phyloP scores from a whole-genome alignment of 2,888 invertebrate species.

The Mythimna ferrago region DNA sequence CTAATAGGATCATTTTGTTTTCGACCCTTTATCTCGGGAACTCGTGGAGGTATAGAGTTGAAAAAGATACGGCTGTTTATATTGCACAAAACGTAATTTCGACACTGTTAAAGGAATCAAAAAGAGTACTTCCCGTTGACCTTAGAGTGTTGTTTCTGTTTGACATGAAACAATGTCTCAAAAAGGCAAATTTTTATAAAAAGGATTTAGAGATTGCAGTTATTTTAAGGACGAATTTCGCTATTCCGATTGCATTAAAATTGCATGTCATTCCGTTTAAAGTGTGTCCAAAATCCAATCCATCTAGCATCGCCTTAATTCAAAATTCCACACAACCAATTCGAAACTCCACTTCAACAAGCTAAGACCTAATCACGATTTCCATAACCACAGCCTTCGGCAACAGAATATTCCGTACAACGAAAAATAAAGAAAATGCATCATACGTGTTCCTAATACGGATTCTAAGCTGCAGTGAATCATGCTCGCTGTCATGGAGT shows the following conservation, averaged over 20 bases:
- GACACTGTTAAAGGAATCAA: no score
- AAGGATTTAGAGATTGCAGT: not conserved
- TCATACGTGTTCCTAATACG: conserved; percentile 62
- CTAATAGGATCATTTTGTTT: no score
- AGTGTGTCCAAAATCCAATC: conserved; percentile 1
- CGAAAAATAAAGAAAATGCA: conserved; percentile 63
- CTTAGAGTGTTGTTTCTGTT: no score
- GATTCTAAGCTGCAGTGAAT: conserved; percentile 61
- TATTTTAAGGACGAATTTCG: not conserved
- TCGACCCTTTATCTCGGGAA: no score
- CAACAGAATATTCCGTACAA: conserved; percentile 57
- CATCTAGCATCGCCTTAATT: not conserved
- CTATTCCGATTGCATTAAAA: not conserved
- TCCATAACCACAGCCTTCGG: conserved; percentile 54
- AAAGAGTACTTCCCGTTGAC: no score
- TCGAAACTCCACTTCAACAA: conserved; percentile 33
- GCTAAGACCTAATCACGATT: conserved; percentile 57
- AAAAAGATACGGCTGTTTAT: no score
- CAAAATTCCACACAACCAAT: conserved; percentile 31
- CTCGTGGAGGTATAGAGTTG: no score
- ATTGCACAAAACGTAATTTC: no score
- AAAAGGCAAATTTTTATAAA: no score
- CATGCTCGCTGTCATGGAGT: conserved; percentile 26
- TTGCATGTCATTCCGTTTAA: not conserved
- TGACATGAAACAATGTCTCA: no score